Base-by-base conservation (phyloP, 2,113 vertebrate species). In the Agapornis roseicollis region DNA sequence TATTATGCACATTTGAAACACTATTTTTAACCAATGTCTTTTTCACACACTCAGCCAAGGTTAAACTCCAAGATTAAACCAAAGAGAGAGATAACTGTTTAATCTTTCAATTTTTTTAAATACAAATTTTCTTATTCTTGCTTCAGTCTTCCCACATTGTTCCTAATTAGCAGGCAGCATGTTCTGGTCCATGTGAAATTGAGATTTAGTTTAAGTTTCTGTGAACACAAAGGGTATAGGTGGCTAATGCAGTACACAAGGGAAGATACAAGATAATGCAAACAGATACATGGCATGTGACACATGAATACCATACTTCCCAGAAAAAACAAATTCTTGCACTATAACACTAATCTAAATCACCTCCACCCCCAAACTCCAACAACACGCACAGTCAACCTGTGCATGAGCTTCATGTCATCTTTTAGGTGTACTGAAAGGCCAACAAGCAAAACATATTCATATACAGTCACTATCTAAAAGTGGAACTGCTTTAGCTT, bases 61-160 rank as follows among this genome's bases (percentile, higher is more conserved):
- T 94, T 95, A 91, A 63, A 82, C 35, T 71, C 47, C n/a, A n/a
- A n/a, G n/a, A n/a, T n/a, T 80, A 96, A 97, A 85, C 82, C 70
- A 95, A 83, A 96, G 68, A 92, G 55, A 97, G 44, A 96, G 25
- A 88, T 35, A 94, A 92, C 22, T 44, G 76, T 89, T 97, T 96
- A 90, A 96, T 77, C 87, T 88, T 95, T 72, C 92, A 93, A 83
- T 95, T 95, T 47, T 47, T 97, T 95, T 85, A 91, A 94, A 85
- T 17, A 96, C 22, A 92, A 72, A 80, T 96, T 91, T 95, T 88
- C 39, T 94, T 93, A 91, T 77, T 91, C 76, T 95, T 95, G 44
- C 39, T 76, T 95, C 73, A 68, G 80, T 78, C 65, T 95, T 93
- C 86, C 46, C 79, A 29, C 80, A 46, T 64, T 94, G 37, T 79